These are phyloP conservation scores for Cistogaster globosa DNA, from an alignment of 2,888 invertebrate genomes.

Conservation along the genomic window DNA sequence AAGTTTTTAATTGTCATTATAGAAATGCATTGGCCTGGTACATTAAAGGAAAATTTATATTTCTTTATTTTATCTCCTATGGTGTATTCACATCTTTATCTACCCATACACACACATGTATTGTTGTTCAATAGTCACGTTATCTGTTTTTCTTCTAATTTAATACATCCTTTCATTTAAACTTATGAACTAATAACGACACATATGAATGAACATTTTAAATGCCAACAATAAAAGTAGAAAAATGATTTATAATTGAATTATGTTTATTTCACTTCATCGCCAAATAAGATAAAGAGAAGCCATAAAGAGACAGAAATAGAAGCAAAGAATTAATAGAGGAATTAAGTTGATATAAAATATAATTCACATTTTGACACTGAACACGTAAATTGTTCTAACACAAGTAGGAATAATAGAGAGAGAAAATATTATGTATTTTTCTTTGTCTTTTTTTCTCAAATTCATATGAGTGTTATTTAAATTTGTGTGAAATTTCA, in stretches of 20 bases:
- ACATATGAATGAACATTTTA: conserved; percentile 59
- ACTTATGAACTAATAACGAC: conserved; percentile 56
- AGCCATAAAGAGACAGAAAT: not conserved
- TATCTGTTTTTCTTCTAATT: conserved; percentile 45
- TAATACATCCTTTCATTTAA: conserved; percentile 58
- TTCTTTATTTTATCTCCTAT: too few relatives aligned
- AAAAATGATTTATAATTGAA: conserved; percentile 58
- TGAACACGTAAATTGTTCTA: too few relatives aligned
- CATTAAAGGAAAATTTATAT: too few relatives aligned
- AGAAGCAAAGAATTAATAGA: not conserved
- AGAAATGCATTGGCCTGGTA: too few relatives aligned
- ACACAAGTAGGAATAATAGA: too few relatives aligned
- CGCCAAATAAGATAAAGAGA: conserved; percentile 40
- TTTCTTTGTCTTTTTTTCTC: too few relatives aligned
- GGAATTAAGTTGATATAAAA: conserved; percentile 7
- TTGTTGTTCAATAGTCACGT: conserved; percentile 11
- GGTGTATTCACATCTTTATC: too few relatives aligned
- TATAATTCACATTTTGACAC: not conserved
- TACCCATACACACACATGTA: not conserved
- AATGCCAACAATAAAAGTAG: conserved; percentile 47
- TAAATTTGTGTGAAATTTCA: too few relatives aligned
- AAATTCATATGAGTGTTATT: too few relatives aligned
- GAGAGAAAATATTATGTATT: too few relatives aligned
- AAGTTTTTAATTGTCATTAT: too few relatives aligned
- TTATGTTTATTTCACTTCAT: conserved; percentile 61